These are phyloP conservation scores for Apamea sordens DNA, from an alignment of 2,888 invertebrate species.

Conservation along the genomic window DNA sequence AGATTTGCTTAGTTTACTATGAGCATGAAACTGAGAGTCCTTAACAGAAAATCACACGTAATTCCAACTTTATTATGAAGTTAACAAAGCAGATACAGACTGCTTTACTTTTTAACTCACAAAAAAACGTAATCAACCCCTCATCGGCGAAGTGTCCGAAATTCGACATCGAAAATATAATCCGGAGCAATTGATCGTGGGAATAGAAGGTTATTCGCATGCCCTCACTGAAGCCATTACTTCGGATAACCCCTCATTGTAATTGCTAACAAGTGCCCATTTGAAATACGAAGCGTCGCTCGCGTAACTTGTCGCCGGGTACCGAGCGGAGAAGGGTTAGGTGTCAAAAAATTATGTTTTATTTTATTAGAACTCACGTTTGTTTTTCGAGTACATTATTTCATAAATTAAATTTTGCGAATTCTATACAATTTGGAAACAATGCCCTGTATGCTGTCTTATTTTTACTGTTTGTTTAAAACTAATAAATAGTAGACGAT, in stretches of 20 bases:
- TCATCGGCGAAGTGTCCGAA: slow-evolving; percentile 20
- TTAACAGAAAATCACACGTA: too few species aligned
- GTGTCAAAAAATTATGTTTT: slow-evolving; percentile 31
- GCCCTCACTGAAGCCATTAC: slow-evolving; percentile 59
- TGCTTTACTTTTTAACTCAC: neutral
- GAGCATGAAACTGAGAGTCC: neutral
- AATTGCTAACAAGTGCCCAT: slow-evolving; percentile 77
- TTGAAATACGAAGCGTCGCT: slow-evolving; percentile 61
- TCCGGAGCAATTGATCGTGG: slow-evolving; percentile 78
- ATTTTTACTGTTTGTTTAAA: neutral
- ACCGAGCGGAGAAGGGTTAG: slow-evolving; percentile 49
- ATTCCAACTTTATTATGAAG: neutral
- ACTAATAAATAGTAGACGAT: neutral
- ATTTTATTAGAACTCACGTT: slow-evolving; percentile 18
- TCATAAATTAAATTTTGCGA: neutral
- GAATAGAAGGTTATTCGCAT: slow-evolving; percentile 74
- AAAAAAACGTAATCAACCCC: slow-evolving; percentile 27
- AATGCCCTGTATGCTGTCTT: neutral
- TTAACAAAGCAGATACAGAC: too few species aligned
- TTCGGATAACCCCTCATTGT: slow-evolving; percentile 72
- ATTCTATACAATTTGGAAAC: neutral
- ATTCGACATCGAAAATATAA: slow-evolving; percentile 44
- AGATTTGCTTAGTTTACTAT: neutral
- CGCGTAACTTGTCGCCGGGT: slow-evolving; percentile 52
- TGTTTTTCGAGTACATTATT: neutral